phyloP scores from a whole-genome alignment of 2,113 vertebrate species.

The Rhinogobius similis region DNA sequence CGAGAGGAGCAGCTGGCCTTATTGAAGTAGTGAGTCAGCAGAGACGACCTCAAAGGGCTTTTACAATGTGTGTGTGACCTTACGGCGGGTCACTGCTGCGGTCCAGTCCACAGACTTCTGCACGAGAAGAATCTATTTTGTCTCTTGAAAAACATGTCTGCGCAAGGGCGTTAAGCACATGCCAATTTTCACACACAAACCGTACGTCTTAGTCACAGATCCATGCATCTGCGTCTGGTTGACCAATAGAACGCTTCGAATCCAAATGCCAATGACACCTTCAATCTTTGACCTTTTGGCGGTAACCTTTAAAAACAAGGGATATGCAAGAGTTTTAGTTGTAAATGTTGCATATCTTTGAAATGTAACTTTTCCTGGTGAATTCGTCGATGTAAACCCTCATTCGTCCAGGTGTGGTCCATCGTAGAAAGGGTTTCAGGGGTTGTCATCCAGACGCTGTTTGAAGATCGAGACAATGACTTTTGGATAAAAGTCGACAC shows the following conservation, averaged over 20 bases:
- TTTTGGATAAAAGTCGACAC: no score
- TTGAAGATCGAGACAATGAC: no score
- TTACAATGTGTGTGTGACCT: not conserved
- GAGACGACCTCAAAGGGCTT: conserved; percentile 1
- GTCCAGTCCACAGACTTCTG: not conserved
- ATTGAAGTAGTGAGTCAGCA: conserved; percentile 47
- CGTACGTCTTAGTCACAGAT: not conserved
- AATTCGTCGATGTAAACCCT: no score
- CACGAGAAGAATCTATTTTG: not conserved
- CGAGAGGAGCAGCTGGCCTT: conserved; percentile 24
- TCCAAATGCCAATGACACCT: conserved; percentile 4
- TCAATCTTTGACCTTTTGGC: not conserved
- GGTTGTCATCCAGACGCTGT: no score
- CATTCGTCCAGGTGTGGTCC: no score
- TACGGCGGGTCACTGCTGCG: not conserved
- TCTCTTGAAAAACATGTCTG: not conserved
- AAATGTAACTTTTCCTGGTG: no score
- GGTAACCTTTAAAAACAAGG: not conserved
- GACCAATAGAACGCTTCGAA: not conserved
- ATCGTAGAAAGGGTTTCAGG: no score
- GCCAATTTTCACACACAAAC: not conserved
- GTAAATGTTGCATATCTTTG: no score
- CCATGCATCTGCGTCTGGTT: not conserved
- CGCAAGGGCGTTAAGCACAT: not conserved
- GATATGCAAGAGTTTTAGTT: no score